Evolutionary conservation across 1,140 invertebrate species (phyloP), one percentile per base, ranked within the genome.

Genomic region (Drosophila triauraria): DNA sequence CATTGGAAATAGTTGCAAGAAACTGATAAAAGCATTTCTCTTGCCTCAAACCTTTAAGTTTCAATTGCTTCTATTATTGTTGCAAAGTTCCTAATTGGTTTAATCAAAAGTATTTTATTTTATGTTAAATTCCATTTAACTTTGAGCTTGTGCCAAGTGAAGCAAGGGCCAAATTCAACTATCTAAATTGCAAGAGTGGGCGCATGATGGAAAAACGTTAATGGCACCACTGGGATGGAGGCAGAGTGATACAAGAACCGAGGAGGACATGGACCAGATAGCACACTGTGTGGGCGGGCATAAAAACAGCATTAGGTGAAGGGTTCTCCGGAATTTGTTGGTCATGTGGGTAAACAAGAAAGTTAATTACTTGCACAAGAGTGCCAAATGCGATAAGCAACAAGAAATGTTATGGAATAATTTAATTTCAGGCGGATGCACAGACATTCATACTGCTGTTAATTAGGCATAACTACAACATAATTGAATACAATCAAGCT

Each of bases 331-430:
- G 51, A 75, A 75, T 75, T 75, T 75, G 74, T 76, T 64, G 74
- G 71, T 56, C 71, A 57, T 75, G 46, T 32, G 74, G 74, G 70
- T 58, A 76, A 72, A 74, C 70, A 75, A 65, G 60, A 64, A 75
- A 75, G 46, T 64, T 64, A 76, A 76, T 76, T 76, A 51, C 59
- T 65, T 44, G 40, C 50, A 48, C 50, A 51, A 60, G 15, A 60
- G 15, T 23, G 30, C 30, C 4, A 74, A 61, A 51, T 44, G 47
- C 23, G 65, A 43, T 74, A 74, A 59, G 67, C 32, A 54, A 54
- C 62, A 10, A 20, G 30, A 25, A 54, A 68, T n/a, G 17, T 47
- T 47, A 25, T 70, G 40, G 13, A 67, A 53, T 68, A 70, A 70
- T 54, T 68, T 32, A 43, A 69, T 50, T 47, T 10, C 17, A 23